These are phyloP conservation scores for Trinectes maculatus DNA, from an alignment of 2,113 vertebrate genomes.

Conservation along the genomic window DNA sequence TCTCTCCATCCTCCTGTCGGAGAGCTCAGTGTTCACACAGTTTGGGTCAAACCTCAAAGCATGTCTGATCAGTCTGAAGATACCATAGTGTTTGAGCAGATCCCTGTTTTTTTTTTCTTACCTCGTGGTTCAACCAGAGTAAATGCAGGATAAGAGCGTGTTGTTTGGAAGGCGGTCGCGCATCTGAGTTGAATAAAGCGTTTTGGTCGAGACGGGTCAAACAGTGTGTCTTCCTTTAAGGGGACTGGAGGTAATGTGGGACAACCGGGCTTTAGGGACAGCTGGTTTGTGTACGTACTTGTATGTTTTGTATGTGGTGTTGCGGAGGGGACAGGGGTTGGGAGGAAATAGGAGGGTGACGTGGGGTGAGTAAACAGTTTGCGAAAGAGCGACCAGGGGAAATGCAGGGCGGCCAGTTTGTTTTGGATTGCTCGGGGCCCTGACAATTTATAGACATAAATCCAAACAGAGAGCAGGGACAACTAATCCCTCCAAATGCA, in stretches of 20 bases:
- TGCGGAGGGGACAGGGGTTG: background rate
- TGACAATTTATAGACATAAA: constrained; percentile 76
- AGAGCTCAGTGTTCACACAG: constrained; percentile 52
- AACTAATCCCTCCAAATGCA: constrained; percentile 69
- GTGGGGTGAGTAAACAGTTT: constrained; percentile 69
- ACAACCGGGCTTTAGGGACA: constrained; percentile 44
- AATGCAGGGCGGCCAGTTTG: constrained; percentile 67
- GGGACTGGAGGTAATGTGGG: constrained; percentile 68
- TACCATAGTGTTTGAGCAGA: constrained; percentile 46
- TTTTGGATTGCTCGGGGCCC: constrained; percentile 67
- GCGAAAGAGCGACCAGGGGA: constrained; percentile 55
- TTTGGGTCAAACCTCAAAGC: constrained; percentile 65
- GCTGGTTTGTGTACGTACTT: constrained; percentile 29
- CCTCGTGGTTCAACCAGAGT: constrained; percentile 53
- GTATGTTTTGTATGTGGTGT: constrained; percentile 42
- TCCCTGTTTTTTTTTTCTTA: constrained; percentile 38
- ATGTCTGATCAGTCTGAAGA: constrained; percentile 65
- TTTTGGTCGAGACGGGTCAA: constrained; percentile 64
- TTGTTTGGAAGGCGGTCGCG: constrained; percentile 59
- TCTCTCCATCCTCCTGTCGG: constrained; percentile 42
- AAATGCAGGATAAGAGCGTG: constrained; percentile 56
- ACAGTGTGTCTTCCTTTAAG: constrained; percentile 65
- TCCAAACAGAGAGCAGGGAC: constrained; percentile 73
- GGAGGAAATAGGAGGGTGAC: constrained; percentile 31
- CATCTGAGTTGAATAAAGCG: constrained; percentile 72